phyloP scores from a whole-genome alignment of 2,888 invertebrate species.

The Heliconius ethilla region DNA sequence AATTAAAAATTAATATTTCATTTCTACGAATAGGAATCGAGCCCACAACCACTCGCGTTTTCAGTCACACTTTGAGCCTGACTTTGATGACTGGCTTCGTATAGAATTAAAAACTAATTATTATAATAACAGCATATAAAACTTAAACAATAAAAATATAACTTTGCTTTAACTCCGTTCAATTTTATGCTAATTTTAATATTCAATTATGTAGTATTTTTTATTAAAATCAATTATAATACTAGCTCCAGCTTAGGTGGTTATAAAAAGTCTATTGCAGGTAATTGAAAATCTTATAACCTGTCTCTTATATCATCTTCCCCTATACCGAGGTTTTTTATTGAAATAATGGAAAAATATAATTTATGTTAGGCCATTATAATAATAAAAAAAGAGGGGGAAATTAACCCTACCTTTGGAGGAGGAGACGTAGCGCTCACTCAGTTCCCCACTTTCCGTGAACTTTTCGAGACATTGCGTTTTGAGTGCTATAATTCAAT shows the following conservation, averaged over 20 bases:
- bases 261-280: constrained; percentile 16
- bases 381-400: background rate
- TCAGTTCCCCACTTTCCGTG: background rate
- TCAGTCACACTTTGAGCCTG: too few species aligned
- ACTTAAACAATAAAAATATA: background rate
- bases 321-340: constrained; percentile 1
- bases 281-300: constrained; percentile 10
- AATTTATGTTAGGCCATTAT: background rate
- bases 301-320: constrained; percentile 5
- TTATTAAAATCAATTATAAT: constrained; percentile 5
- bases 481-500: background rate
- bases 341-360: constrained; percentile 1
- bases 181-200: constrained; percentile 2
- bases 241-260: constrained; percentile 11
- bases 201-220: background rate
- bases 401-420: background rate
- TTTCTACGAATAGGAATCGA: too few species aligned
- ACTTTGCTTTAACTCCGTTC: background rate
- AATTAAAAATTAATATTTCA: too few species aligned
- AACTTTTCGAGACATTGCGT: background rate
- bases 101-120: background rate
- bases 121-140: background rate
- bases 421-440: background rate
- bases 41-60: too few species aligned
- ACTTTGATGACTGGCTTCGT: too few species aligned